phyloP scores from a whole-genome alignment of 2,797 vertebrate species.

The Euthynnus affinis region DNA sequence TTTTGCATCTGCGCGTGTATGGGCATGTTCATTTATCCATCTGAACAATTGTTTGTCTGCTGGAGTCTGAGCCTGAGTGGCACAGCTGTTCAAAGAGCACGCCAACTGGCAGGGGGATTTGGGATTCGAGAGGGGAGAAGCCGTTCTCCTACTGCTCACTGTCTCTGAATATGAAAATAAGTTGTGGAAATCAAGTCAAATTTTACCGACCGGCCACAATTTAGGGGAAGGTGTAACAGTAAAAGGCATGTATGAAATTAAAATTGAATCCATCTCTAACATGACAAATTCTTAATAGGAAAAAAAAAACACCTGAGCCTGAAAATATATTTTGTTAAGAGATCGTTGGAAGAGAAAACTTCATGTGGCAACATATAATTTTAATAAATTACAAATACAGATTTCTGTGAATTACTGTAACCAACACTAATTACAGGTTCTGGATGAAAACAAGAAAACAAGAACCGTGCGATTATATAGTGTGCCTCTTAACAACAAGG shows the following conservation, averaged over 20 bases:
- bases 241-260: not conserved
- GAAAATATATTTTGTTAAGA: not conserved
- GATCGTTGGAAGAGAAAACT: not conserved
- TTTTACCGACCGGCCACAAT: constrained; percentile 3
- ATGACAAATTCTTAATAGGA: not conserved
- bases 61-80: constrained; percentile 53
- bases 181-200: constrained; percentile 33
- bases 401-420: not conserved
- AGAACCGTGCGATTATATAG: not conserved
- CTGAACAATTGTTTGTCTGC: constrained; percentile 67
- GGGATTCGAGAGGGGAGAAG: constrained; percentile 46
- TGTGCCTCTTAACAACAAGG: too few species aligned
- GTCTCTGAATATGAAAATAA: constrained; percentile 31
- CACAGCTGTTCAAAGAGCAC: constrained; percentile 76
- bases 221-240: not conserved
- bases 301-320: not conserved
- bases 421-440: not conserved
- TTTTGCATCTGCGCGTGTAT: constrained; percentile 47
- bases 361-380: not conserved
- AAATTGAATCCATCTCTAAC: not conserved
- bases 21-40: constrained; percentile 59
- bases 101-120: constrained; percentile 70
- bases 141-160: constrained; percentile 31
- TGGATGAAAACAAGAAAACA: not conserved
- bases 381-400: not conserved